A percentile compares a stretch with the other conserved stretches of the same genome.
These are phyloP conservation scores for Microplitis manilae DNA, from an alignment of 2,888 invertebrate species.

Conservation along the genomic window DNA sequence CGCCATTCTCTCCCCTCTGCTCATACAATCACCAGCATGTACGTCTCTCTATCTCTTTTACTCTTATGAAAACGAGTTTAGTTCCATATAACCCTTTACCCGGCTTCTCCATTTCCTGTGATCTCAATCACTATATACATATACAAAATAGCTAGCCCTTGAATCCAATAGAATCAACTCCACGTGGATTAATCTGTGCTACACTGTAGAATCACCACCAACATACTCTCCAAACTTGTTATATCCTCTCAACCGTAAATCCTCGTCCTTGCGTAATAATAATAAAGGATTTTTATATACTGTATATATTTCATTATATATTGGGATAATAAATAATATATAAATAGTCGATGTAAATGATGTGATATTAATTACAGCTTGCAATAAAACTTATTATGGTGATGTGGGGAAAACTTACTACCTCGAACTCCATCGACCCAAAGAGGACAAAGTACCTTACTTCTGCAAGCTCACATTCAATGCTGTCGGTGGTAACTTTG, in stretches of 20 bases:
- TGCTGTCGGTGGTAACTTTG: conserved; percentile 85
- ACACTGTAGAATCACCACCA: neutral
- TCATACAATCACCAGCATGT: neutral
- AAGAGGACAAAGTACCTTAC: conserved; percentile 89
- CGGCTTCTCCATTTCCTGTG: neutral
- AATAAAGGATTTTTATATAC: neutral
- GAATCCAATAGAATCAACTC: neutral
- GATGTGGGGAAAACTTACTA: conserved; percentile 91
- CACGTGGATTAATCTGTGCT: neutral
- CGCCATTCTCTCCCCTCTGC: neutral
- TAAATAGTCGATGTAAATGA: conserved; percentile 9
- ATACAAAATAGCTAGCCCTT: neutral
- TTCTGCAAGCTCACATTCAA: conserved; percentile 90
- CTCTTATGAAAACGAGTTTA: neutral
- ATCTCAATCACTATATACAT: neutral
- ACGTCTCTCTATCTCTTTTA: neutral
- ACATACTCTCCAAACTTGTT: neutral
- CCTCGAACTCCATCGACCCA: conserved; percentile 87
- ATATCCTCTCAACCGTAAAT: neutral
- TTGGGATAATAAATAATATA: neutral
- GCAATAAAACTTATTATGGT: conserved; percentile 92
- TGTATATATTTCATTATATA: neutral
- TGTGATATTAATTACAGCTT: conserved; percentile 76
- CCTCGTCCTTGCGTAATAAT: neutral
- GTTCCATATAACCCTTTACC: neutral